Evolutionary conservation across 2,888 invertebrate genomes (phyloP).

Genomic region (Hydriomena furcata): DNA sequence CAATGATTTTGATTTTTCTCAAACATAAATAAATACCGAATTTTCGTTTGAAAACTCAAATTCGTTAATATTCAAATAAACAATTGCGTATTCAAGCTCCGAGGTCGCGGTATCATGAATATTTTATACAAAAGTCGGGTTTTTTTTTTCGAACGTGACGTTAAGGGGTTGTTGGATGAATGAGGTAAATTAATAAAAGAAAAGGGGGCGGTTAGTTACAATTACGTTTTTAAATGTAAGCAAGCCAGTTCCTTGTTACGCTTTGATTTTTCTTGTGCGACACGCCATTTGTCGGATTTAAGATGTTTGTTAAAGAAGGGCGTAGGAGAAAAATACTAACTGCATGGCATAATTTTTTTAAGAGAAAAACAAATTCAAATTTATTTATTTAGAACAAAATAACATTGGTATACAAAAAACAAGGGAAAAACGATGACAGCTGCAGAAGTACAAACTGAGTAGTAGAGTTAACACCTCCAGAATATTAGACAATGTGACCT

Average conservation of each 20-base stretch:
- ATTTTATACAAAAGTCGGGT: slow-evolving; percentile 60
- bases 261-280: slow-evolving; percentile 80
- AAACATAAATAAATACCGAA: too few species aligned
- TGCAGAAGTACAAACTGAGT: too few species aligned
- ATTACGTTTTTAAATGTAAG: slow-evolving; percentile 83
- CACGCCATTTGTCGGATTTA: slow-evolving; percentile 71
- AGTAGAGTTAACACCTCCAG: too few species aligned
- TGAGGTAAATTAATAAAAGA: slow-evolving; percentile 81
- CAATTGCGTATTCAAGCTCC: slow-evolving; percentile 45
- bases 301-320: slow-evolving; percentile 35
- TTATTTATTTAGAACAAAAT: too few species aligned
- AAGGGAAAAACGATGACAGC: too few species aligned
- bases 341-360: too few species aligned
- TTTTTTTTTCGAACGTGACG: slow-evolving; percentile 66
- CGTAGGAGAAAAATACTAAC: slow-evolving; percentile 38
- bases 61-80: slow-evolving; percentile 49
- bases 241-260: slow-evolving; percentile 72
- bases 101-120: slow-evolving; percentile 62
- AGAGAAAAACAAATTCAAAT: too few species aligned
- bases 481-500: too few species aligned
- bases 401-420: too few species aligned
- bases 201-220: slow-evolving; percentile 81
- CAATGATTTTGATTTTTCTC: too few species aligned
- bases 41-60: slow-evolving; percentile 29
- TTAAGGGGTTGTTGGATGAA: slow-evolving; percentile 66